Evolutionary conservation across 2,113 vertebrate genomes (phyloP).

Genomic region (Esox niger): DNA sequence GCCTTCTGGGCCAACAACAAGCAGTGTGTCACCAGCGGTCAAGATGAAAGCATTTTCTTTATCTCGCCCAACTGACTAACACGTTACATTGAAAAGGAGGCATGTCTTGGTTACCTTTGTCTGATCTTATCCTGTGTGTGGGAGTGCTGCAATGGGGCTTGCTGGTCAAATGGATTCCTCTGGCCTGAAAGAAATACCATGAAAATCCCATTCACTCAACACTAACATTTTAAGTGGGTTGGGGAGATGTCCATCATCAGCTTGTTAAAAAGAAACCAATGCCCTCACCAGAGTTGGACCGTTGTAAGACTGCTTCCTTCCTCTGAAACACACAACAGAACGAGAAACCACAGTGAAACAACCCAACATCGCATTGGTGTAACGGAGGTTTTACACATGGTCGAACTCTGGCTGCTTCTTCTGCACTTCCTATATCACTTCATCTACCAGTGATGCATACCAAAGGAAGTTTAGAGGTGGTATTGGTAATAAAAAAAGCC

Average conservation of each 20-base stretch:
- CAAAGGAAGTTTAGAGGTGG: too few species aligned
- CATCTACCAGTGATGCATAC: too few species aligned
- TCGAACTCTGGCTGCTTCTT: too few species aligned
- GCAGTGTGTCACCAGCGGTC: background rate
- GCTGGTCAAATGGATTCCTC: constrained; percentile 57
- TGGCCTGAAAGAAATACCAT: constrained; percentile 58
- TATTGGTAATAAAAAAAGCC: too few species aligned
- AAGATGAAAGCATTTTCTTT: background rate
- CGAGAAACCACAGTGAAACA: background rate
- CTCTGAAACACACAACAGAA: constrained; percentile 49
- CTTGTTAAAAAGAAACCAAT: background rate
- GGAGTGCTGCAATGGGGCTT: constrained; percentile 75
- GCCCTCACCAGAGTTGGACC: constrained; percentile 64
- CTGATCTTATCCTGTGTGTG: constrained; percentile 52
- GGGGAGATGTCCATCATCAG: background rate
- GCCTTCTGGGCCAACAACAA: constrained; percentile 69
- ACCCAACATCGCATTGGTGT: too few species aligned
- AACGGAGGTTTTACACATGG: too few species aligned
- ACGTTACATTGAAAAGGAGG: background rate
- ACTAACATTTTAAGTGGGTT: background rate
- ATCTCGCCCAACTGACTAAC: background rate
- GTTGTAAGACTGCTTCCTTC: constrained; percentile 62
- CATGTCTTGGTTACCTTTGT: constrained; percentile 47
- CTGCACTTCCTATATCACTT: too few species aligned
- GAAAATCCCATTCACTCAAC: background rate